Percentiles rank a stretch among this genome's conserved stretches.
Evolutionary conservation across 2,888 invertebrate species (phyloP).

Genomic region (Thecophora atra): DNA sequence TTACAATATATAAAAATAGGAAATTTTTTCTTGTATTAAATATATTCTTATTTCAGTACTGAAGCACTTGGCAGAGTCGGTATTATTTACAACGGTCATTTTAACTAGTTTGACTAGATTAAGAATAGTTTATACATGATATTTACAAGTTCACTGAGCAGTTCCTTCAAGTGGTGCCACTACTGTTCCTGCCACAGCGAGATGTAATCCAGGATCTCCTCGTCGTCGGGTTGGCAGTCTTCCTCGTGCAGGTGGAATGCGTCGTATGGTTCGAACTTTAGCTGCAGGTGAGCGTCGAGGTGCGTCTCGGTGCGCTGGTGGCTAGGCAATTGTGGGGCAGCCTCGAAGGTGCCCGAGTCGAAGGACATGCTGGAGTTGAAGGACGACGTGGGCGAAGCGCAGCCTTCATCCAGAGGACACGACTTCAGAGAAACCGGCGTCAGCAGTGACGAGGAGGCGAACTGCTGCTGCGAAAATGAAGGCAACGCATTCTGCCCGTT

Average conservation of each 20-base stretch:
- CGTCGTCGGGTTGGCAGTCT: constrained; percentile 81
- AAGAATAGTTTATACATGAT: background rate
- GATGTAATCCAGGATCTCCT: constrained; percentile 80
- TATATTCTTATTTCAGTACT: background rate
- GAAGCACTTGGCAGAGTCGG: constrained; percentile 31
- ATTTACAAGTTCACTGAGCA: constrained; percentile 7
- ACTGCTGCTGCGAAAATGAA: constrained; percentile 43
- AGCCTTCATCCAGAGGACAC: constrained; percentile 44
- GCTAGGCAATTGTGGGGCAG: constrained; percentile 40
- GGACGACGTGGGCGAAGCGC: constrained; percentile 59
- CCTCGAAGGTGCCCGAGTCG: constrained; percentile 61
- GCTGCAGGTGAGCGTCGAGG: constrained; percentile 56
- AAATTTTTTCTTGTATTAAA: too few species aligned
- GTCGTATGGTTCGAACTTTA: constrained; percentile 73
- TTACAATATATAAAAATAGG: constrained; percentile 16
- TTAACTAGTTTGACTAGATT: constrained; percentile 38
- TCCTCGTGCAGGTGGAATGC: constrained; percentile 78
- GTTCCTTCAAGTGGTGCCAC: background rate
- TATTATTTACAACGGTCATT: constrained; percentile 15
- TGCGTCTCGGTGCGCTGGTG: constrained; percentile 39
- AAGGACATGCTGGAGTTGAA: constrained; percentile 62
- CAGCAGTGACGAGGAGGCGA: constrained; percentile 49
- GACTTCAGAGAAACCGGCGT: constrained; percentile 54
- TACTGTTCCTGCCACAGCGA: constrained; percentile 63
- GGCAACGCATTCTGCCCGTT: constrained; percentile 15